Conservation (phyloP, 1,140 invertebrate species). For the Onthophagus taurus region DNA sequence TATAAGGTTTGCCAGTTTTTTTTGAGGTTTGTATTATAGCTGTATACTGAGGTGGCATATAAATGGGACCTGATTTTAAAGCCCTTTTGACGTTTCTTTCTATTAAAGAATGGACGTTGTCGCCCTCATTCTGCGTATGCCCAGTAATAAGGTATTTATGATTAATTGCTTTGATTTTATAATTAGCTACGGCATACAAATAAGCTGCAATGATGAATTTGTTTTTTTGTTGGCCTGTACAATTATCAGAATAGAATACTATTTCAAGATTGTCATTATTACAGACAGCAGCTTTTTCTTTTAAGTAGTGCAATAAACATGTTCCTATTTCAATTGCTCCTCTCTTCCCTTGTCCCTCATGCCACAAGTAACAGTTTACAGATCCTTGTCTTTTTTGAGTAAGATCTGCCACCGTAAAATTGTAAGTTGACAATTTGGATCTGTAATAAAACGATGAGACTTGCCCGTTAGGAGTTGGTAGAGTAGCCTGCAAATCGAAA, state of each 20-base stretch:
- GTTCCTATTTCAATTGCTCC: constrained; percentile 23
- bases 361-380: constrained; percentile 23
- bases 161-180: constrained; percentile 28
- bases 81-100: not conserved
- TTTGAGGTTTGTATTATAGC: constrained; percentile 24
- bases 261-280: constrained; percentile 17
- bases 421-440: constrained; percentile 29
- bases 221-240: constrained; percentile 39
- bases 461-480: constrained; percentile 30
- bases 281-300: constrained; percentile 7
- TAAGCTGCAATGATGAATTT: constrained; percentile 33
- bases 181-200: constrained; percentile 26
- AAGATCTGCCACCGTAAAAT: constrained; percentile 18
- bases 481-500: constrained; percentile 34
- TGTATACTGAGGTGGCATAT: constrained; percentile 18
- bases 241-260: constrained; percentile 30
- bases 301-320: constrained; percentile 20
- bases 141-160: constrained; percentile 19
- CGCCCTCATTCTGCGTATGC: constrained; percentile 11
- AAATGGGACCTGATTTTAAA: constrained; percentile 6
- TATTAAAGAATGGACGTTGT: not conserved
- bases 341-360: constrained; percentile 23
- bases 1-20: constrained; percentile 24
- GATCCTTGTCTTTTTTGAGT: constrained; percentile 13
- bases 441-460: constrained; percentile 36